Conservation (phyloP, 1,140 invertebrate genomes). For the Drosophila virilis region DNA sequence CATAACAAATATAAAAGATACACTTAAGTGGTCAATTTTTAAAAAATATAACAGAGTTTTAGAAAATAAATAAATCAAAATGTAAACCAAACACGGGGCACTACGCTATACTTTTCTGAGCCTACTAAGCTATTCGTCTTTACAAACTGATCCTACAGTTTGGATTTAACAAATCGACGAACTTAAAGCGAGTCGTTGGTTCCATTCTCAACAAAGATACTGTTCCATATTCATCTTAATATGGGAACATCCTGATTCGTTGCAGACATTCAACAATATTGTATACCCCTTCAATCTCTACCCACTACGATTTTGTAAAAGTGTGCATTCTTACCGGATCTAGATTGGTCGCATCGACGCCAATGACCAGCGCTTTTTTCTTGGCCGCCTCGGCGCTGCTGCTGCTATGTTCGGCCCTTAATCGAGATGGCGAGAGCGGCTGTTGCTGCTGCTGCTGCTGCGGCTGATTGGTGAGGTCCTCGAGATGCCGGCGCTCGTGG, state of each 20-base stretch:
- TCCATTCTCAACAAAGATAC: no score
- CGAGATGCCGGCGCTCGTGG: slow-evolving; percentile 67
- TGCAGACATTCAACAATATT: no score
- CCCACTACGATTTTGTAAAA: no score
- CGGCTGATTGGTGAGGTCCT: slow-evolving; percentile 74
- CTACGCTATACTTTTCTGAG: not conserved
- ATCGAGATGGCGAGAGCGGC: slow-evolving; percentile 68
- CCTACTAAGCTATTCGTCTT: not conserved
- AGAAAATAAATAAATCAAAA: not conserved
- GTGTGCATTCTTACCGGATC: slow-evolving; percentile 87
- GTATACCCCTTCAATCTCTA: no score
- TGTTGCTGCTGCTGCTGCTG: slow-evolving; percentile 46
- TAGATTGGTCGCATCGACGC: slow-evolving; percentile 87
- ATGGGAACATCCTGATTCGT: no score
- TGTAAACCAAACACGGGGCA: not conserved
- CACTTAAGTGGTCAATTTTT: not conserved
- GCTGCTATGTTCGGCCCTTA: slow-evolving; percentile 47
- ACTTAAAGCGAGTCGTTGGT: no score
- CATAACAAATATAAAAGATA: not conserved
- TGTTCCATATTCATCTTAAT: no score
- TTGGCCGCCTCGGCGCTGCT: slow-evolving; percentile 83
- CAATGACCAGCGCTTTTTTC: slow-evolving; percentile 88
- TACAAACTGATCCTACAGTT: not conserved
- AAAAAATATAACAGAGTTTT: not conserved
- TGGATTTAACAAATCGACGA: no score